Base-by-base conservation (phyloP, 2,797 vertebrate genomes). In the Rhyacichthys aspro region DNA sequence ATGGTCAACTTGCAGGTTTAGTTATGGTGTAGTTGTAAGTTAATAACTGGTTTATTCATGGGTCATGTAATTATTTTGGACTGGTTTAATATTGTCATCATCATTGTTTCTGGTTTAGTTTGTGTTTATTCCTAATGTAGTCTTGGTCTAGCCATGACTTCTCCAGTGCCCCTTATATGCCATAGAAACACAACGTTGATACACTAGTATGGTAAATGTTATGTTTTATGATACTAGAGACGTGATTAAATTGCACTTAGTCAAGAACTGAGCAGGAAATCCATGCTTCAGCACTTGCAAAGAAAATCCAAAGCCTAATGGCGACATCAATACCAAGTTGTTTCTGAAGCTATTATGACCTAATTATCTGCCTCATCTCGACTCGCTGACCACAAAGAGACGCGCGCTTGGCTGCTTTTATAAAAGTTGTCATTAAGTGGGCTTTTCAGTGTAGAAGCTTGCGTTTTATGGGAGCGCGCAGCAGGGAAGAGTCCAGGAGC, bases 331-430 rank as follows among this genome's bases (percentile, higher is more conserved):
- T 90, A 90, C 73, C 44, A 77, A 82, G 81, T 66, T 83, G 83
- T 86, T 89, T 89, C 85, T 74, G 53, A 68, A 59, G 87, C 89
- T 87, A 88, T 91, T 90, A 90, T 79, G 79, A 86, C 84, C 84
- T 88, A 89, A 92, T 93, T 90, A 91, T 89, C 82, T 80, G 83
- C 63, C 87, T 90, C 89, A 89, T 91, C 87, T 90, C 89, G 84
- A 90, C 79, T 88, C 76, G 83, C 85, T 91, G 90, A 84, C 88
- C 89, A 84, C 88, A 88, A 74, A 87, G 81, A 87, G 84, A 90
- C 86, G 79, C 73, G 78, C 76, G 76, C 81, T 65, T 57, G 59
- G 62, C 61, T 70, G 82, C 72, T 88, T 90, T 91, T 88, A 88
- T 89, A 86, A 87, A 90, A 90, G 77, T 90, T 89, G 89, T 87